Evolutionary conservation across 2,888 invertebrate species (phyloP), one percentile per base, ranked within the genome.

Genomic region (Auanema freiburgensis): DNA sequence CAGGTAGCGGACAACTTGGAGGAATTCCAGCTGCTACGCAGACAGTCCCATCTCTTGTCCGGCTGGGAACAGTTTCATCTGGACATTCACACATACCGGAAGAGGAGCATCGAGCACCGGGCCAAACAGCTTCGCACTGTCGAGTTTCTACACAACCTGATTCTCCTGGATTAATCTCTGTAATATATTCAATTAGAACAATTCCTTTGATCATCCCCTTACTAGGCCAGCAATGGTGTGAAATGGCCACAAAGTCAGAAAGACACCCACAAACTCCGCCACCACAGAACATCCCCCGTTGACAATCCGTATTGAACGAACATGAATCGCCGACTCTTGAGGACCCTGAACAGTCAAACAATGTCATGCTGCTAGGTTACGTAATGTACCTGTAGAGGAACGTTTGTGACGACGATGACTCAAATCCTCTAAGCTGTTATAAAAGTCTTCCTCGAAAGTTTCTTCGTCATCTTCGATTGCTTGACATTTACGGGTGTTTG

Each of bases 111-210:
- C 52, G 61, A 23, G 80, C 69, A n/a, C 71, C 77, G 1, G 81
- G 80, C 81, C 81, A 81, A 0, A 81, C 79, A 10, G 79, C 77
- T 57, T 78, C 77, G 51, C 81, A 81, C 54, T 81, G 81, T 2
- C 74, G 68, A 43, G 72, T 74, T 43, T 80, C 78, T 3, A 80
- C 78, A 53, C 81, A 81, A 4, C 80, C 80, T 14, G 74, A 77
- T 49, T 80, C 80, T 2, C 79, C 80, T 2, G 80, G 80, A 56
- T 80, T 80, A 8, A 80, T 76, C 67, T 81, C 79, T 79, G 63
- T 56, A 79, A 66, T 5, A 67, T 12, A 42, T 25, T 52, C 16
- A 16, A n/a, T n/a, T n/a, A n/a, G n/a, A n/a, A n/a, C n/a, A n/a
- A n/a, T n/a, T n/a, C n/a, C n/a, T n/a, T n/a, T n/a, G n/a, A n/a